A percentile compares a stretch with the other conserved stretches of the same genome.
These are phyloP conservation scores for Rhabdomys pumilio DNA, from an alignment of 2,797 vertebrate species.

Conservation along the genomic window DNA sequence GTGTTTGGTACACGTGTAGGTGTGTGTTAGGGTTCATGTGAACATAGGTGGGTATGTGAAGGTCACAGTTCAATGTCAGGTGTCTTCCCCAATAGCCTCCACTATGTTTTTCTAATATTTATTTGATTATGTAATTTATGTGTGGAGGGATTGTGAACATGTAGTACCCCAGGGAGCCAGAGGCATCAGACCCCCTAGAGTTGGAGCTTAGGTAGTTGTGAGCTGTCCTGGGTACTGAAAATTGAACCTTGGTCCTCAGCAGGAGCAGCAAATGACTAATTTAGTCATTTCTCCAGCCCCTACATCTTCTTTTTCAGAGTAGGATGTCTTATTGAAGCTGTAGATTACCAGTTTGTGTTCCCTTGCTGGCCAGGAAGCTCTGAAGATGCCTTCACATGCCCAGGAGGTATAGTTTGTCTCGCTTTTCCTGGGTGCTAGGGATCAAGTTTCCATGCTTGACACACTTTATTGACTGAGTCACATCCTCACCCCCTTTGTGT, in stretches of 20 bases:
- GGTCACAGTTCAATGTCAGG: background rate
- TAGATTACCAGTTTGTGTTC: background rate
- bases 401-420: background rate
- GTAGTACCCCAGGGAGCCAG: background rate
- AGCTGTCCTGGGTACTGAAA: background rate
- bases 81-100: background rate
- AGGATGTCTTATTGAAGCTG: background rate
- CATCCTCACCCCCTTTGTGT: background rate
- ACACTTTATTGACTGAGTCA: background rate
- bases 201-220: background rate
- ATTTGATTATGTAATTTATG: background rate
- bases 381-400: background rate
- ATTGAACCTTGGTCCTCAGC: background rate
- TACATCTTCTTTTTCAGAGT: background rate
- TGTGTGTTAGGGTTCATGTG: background rate
- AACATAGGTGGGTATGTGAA: background rate
- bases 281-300: background rate
- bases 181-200: background rate
- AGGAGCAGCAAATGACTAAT: background rate
- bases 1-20: background rate
- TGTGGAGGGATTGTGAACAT: background rate
- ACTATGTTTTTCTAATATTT: background rate
- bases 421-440: background rate
- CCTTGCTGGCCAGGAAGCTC: background rate
- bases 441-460: background rate